These are phyloP conservation scores for Anagrus nilaparvatae DNA, from an alignment of 1,140 invertebrate genomes.

Conservation along the genomic window DNA sequence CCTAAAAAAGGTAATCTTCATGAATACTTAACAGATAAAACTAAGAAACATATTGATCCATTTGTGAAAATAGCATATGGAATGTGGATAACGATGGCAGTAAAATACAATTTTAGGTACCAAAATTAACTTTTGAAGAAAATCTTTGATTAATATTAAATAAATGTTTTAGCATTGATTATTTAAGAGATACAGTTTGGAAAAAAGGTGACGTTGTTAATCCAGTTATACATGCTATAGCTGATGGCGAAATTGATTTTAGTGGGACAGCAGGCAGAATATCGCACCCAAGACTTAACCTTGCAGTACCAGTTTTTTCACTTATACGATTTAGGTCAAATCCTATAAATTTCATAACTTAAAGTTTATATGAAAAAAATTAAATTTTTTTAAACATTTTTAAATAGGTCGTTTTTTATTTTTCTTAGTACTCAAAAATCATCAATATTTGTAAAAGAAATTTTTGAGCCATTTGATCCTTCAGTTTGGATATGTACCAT, in stretches of 20 bases:
- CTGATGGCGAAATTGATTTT: conserved; percentile 7
- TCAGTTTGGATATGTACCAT: conserved; percentile 10
- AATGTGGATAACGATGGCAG: conserved; percentile 3
- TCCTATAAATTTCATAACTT: too few species aligned
- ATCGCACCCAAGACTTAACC: too few species aligned
- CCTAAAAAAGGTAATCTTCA: neutral
- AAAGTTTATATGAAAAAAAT: too few species aligned
- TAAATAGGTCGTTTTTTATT: conserved; percentile 10
- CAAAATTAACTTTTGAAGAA: neutral
- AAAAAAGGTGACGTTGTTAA: neutral
- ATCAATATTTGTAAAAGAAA: neutral
- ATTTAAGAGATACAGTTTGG: neutral
- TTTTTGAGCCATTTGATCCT: conserved; percentile 5
- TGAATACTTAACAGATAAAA: conserved; percentile 2
- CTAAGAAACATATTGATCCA: neutral
- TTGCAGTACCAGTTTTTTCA: too few species aligned
- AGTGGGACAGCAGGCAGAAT: conserved; percentile 7
- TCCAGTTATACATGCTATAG: conserved; percentile 3
- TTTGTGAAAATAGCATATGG: neutral
- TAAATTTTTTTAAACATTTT: too few species aligned
- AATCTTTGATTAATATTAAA: neutral
- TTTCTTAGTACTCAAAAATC: conserved; percentile 6
- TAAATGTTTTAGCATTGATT: conserved; percentile 4
- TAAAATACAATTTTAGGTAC: conserved; percentile 11
- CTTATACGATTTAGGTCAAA: too few species aligned